phyloP scores from a whole-genome alignment of 2,113 vertebrate genomes.

The Peromyscus californicus region DNA sequence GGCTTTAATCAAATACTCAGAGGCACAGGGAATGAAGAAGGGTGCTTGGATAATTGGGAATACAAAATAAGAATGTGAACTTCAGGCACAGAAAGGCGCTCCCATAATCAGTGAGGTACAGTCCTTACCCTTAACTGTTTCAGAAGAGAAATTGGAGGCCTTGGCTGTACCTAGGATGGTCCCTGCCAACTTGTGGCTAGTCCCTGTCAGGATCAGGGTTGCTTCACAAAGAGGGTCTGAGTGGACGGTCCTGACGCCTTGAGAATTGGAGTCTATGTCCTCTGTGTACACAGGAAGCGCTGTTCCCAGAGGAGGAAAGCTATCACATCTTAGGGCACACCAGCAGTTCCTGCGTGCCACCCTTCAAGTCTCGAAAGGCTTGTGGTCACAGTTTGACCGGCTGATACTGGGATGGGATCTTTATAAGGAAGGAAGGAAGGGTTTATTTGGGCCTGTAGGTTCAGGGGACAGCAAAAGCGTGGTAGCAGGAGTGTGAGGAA shows the following conservation, averaged over 20 bases:
- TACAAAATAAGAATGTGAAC: background rate
- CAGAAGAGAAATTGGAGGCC: background rate
- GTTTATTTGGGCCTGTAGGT: background rate
- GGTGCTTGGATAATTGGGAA: background rate
- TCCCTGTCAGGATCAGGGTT: background rate
- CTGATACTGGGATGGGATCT: background rate
- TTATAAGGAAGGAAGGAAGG: background rate
- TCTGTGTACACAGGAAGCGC: background rate
- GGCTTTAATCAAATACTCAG: background rate
- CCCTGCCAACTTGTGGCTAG: background rate
- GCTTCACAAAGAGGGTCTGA: background rate
- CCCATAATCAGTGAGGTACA: background rate
- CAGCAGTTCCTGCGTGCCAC: background rate
- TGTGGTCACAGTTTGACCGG: background rate
- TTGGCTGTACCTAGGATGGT: background rate
- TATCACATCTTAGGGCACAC: rapidly evolving
- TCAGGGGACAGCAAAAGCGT: background rate
- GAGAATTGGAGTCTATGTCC: background rate
- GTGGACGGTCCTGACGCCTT: background rate
- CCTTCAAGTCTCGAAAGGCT: background rate
- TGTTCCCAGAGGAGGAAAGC: background rate
- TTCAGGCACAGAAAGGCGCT: background rate
- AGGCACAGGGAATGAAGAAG: background rate
- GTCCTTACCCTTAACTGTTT: background rate
- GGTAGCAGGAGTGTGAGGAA: background rate